Evolutionary conservation across 2,113 vertebrate species (phyloP).

Genomic region (Corvus hawaiiensis): DNA sequence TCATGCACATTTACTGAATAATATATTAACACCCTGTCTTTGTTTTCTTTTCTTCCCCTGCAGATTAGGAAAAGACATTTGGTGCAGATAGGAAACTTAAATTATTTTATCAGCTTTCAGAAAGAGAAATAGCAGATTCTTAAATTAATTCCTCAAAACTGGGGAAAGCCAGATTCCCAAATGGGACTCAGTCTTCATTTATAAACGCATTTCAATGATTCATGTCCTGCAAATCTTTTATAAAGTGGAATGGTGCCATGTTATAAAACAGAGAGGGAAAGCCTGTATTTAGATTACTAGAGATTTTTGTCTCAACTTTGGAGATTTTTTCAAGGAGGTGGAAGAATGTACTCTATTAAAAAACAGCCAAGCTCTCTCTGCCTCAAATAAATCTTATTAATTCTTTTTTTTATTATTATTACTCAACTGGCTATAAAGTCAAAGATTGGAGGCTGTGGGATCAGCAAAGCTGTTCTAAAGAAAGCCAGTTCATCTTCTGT

Average conservation of each 20-base stretch:
- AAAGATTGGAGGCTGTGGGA: background rate
- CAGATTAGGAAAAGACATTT: background rate
- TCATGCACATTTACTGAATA: background rate
- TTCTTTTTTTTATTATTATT: background rate
- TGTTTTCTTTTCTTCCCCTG: background rate
- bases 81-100: background rate
- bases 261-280: conserved; percentile 45
- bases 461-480: conserved; percentile 8
- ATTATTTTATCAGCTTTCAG: background rate
- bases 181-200: conserved; percentile 19
- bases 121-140: background rate
- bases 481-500: conserved; percentile 30
- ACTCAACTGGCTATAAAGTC: background rate
- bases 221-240: conserved; percentile 12
- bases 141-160: conserved; percentile 19
- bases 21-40: background rate
- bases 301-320: conserved; percentile 15
- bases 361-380: background rate
- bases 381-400: background rate
- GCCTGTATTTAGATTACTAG: background rate
- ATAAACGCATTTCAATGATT: background rate
- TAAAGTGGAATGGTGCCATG: conserved; percentile 10
- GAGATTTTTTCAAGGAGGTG: conserved; percentile 32
- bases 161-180: conserved; percentile 23
- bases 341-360: background rate